phyloP scores from a whole-genome alignment of 1,140 invertebrate genomes.

The Drosophila lini region DNA sequence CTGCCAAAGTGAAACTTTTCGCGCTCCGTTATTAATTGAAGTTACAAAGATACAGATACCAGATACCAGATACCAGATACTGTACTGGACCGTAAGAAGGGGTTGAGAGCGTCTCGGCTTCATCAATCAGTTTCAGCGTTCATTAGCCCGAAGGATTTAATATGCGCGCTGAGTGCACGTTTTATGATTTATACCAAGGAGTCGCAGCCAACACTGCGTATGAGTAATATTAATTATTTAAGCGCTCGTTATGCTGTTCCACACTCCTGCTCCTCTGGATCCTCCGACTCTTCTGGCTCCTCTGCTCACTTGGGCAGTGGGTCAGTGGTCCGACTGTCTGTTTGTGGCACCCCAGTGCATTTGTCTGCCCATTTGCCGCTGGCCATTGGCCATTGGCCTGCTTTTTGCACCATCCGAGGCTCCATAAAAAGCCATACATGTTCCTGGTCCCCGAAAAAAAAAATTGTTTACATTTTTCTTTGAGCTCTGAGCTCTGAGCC shows the following conservation, averaged over 20 bases:
- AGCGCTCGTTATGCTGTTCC: constrained; percentile 69
- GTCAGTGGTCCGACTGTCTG: constrained; percentile 51
- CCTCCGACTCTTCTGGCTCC: constrained; percentile 26
- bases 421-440: constrained; percentile 72
- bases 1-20: constrained; percentile 65
- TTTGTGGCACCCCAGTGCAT: constrained; percentile 78
- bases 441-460: constrained; percentile 34
- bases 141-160: constrained; percentile 73
- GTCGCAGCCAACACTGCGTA: constrained; percentile 51
- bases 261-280: constrained; percentile 14
- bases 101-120: constrained; percentile 37
- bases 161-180: constrained; percentile 71
- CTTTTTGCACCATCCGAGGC: constrained; percentile 57
- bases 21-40: constrained; percentile 73
- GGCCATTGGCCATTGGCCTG: constrained; percentile 64
- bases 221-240: constrained; percentile 82
- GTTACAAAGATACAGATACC: constrained; percentile 45
- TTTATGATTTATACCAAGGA: constrained; percentile 67
- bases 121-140: constrained; percentile 66
- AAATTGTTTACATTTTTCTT: constrained; percentile 79
- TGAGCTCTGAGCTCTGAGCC: constrained; percentile 36
- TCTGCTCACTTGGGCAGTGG: constrained; percentile 64
- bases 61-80: constrained; percentile 26
- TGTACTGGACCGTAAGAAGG: neutral
- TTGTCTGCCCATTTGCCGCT: constrained; percentile 66